Base-by-base conservation (phyloP, 1,140 invertebrate genomes). In the Eciton burchellii region DNA sequence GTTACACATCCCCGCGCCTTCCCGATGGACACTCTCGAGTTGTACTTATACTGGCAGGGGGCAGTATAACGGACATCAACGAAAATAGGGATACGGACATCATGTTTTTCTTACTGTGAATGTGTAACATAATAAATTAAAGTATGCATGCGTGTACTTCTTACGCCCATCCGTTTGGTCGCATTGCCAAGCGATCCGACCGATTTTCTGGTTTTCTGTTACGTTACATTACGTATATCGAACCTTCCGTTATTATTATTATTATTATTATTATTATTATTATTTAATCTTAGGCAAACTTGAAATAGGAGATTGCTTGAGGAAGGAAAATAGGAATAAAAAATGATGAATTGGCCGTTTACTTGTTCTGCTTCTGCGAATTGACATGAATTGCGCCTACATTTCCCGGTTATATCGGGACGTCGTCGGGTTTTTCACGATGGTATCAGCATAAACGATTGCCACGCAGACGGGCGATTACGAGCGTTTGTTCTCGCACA, bases 101-200 rank as follows among this genome's bases (percentile, higher is more conserved):
- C 29, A 84, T 83, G 74, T 83, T 89, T 90, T 90, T 89, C 85
- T 84, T 89, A 89, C 79, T 87, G 81, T 90, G 63, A 83, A 88
- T 81, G 82, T 90, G 83, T 89, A 90, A 88, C 54, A 88, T 90
- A 90, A 87, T 86, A 84, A 88, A 91, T 84, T 88, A 88, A 87
- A 90, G 26, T 9, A 84, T 71, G 86, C 76, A 86, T 84, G 68
- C 60, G 81, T 84, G 76, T 82, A 72, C n/a, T 9, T 54, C 14
- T 74, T 56, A 60, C 3, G 19, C n/a, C 26, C 49, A 26, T 12
- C 45, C 35, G 14, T 76, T 68, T 35, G 35, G n/a, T 35, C 35
- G 29, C 35, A 54, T 66, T 21, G 63, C n/a, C 21, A 4, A 79
- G 35, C 49, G 63, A 70, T 79, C 21, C 49, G 41, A 56, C 21